Base-by-base conservation (phyloP, 2,113 vertebrate genomes). In the Corythaixoides concolor region DNA sequence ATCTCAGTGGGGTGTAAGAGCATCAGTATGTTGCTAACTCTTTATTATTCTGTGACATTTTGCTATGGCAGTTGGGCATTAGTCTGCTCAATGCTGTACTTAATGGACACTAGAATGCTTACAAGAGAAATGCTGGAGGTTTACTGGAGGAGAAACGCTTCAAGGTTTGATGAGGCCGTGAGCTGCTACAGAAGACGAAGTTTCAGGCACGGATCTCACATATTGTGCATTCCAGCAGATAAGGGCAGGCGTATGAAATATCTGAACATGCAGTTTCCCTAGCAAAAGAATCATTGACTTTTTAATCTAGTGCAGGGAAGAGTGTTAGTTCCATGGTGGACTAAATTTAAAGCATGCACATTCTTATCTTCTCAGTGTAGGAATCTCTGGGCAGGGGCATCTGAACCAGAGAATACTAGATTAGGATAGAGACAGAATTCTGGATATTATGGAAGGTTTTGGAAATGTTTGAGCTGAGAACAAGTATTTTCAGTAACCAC, bases 21-120 rank as follows among this genome's bases (percentile, higher is more conserved):
- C 49, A 82, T 89, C 81, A 89, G n/a, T 47, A 89, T 52, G 56
- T 28, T 85, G 69, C 77, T 89, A 93, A 91, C 21, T 63, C 69
- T 85, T 63, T 58, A 83, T 90, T 86, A 90, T 63, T 93, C 91
- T 90, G 74, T 90, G 74, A 93, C 85, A 93, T 91, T 87, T 88
- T 91, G 74, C 77, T 88, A 43, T 20, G 43, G 90, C 49, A 91
- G 70, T 64, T 13, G n/a, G 83, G 76, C 41, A 67, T 81, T 80
- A 77, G 59, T 55, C 50, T 50, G 68, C 89, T 80, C 69, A 32
- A 53, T 66, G 76, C 59, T 72, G 55, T 49, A 81, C 56, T 90
- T 83, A 87, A 89, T 70, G 73, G 77, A 89, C 47, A 59, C 32
- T 75, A 85, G 41, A 86, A 74, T 95, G 47, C 79, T 73, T 79